Conservation (phyloP, 2,888 invertebrate genomes). For the Ernsta delagoae region DNA sequence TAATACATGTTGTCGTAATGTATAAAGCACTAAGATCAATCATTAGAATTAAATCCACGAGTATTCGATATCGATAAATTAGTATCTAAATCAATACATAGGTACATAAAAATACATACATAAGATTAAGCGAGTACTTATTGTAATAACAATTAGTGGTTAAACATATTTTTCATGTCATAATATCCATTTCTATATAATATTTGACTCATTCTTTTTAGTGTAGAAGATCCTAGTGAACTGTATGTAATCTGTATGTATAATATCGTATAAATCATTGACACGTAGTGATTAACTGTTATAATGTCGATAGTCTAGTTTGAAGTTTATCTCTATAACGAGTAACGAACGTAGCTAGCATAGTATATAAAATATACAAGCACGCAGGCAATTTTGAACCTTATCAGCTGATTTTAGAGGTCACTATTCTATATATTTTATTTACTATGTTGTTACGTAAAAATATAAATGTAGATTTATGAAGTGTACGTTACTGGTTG, state of each 20-base stretch:
- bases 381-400: not conserved
- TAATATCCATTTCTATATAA: constrained; percentile 6
- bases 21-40: not conserved
- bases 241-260: constrained; percentile 3
- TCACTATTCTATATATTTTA: not conserved
- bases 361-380: constrained; percentile 12
- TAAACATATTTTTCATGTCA: constrained; percentile 7
- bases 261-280: no score
- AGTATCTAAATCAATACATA: not conserved
- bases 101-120: no score
- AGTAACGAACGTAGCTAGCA: constrained; percentile 5
- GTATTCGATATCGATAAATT: not conserved
- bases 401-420: not conserved
- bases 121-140: no score
- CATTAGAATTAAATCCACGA: not conserved
- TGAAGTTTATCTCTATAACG: constrained; percentile 16
- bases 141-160: not conserved
- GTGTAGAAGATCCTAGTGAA: constrained; percentile 3
- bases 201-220: constrained; percentile 22
- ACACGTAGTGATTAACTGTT: constrained; percentile 29
- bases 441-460: constrained; percentile 42
- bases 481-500: constrained; percentile 15
- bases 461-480: constrained; percentile 41
- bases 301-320: constrained; percentile 35
- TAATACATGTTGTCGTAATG: not conserved